phyloP scores from a whole-genome alignment of 1,140 invertebrate species.

The Drosophila malerkotliana region DNA sequence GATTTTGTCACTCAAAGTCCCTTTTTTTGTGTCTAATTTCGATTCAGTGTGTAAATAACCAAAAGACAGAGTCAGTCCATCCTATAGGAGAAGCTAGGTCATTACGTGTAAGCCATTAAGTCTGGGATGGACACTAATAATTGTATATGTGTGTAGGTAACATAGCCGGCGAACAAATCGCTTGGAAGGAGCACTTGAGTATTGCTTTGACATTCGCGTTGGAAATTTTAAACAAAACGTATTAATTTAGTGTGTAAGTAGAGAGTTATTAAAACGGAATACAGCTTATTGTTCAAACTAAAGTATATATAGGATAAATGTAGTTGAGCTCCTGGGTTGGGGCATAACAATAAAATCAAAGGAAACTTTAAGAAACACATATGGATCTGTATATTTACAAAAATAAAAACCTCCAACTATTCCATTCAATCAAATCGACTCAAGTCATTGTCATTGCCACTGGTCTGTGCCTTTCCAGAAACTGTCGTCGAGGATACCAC shows the following conservation, averaged over 20 bases:
- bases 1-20: not conserved
- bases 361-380: conserved; percentile 27
- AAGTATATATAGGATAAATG: conserved; percentile 48
- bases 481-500: conserved; percentile 45
- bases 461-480: not conserved
- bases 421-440: conserved; percentile 73
- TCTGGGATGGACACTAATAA: conserved; percentile 2
- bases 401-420: conserved; percentile 39
- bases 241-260: conserved; percentile 51
- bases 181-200: conserved; percentile 2
- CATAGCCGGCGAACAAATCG: conserved; percentile 8
- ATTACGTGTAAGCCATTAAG: conserved; percentile 36
- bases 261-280: conserved; percentile 31
- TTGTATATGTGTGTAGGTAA: conserved; percentile 16
- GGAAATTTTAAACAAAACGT: conserved; percentile 30
- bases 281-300: conserved; percentile 32
- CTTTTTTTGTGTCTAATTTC: conserved; percentile 1
- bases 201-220: conserved; percentile 49
- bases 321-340: conserved; percentile 19
- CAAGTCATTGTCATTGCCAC: conserved; percentile 41
- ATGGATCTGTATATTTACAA: conserved; percentile 49
- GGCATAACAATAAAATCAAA: conserved; percentile 42
- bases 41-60: conserved; percentile 38
- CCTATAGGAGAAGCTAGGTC: conserved; percentile 31
- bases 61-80: conserved; percentile 17